Conservation (phyloP, 2,113 vertebrate genomes). For the Poeciliopsis prolifica region DNA sequence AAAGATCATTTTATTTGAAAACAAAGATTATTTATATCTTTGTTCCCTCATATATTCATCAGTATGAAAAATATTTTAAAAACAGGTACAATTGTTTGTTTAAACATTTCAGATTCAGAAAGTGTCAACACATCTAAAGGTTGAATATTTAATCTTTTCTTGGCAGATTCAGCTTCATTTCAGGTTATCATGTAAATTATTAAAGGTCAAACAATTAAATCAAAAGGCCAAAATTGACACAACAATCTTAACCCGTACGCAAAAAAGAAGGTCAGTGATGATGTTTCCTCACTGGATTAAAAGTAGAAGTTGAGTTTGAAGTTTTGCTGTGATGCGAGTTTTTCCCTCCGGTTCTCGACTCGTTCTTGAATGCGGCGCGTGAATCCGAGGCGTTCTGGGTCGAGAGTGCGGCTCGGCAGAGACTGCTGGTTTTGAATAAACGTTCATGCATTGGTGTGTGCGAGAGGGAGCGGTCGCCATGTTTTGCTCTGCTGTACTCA, state of each 20-base stretch:
- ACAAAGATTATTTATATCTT: not conserved
- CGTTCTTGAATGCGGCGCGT: constrained; percentile 4
- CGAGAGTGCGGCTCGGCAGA: not conserved
- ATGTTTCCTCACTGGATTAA: too few species aligned
- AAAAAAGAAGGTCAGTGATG: not conserved
- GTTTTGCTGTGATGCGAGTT: too few species aligned
- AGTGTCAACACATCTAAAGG: not conserved
- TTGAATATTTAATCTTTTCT: not conserved
- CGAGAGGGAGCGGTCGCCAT: not conserved
- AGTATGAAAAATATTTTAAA: not conserved
- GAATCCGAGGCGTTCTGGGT: not conserved
- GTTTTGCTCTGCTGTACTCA: constrained; percentile 14
- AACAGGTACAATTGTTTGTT: not conserved
- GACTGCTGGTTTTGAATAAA: constrained; percentile 55
- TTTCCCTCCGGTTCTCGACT: not conserved
- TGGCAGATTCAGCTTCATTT: not conserved
- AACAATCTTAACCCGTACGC: not conserved
- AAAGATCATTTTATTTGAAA: not conserved
- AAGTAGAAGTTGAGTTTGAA: too few species aligned
- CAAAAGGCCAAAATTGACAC: not conserved
- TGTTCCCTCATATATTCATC: not conserved
- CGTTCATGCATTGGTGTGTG: constrained; percentile 11
- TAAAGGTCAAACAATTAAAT: constrained; percentile 3
- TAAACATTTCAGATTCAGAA: too few species aligned
- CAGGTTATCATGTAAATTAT: not conserved